A percentile compares a stretch with the other conserved stretches of the same genome.
phyloP scores from a whole-genome alignment of 1,140 invertebrate genomes.

The Drosophila elegans region DNA sequence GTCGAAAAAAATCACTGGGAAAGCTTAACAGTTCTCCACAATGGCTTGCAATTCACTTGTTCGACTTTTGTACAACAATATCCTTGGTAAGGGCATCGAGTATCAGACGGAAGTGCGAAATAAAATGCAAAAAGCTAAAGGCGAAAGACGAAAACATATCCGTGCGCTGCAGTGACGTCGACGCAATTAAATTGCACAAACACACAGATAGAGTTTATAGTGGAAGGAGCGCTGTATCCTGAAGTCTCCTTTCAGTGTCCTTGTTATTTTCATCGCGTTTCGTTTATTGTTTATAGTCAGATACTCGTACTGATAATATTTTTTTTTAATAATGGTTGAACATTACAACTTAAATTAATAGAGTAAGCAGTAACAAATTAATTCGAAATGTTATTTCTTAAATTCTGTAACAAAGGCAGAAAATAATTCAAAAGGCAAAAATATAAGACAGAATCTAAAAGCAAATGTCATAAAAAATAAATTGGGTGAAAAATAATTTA shows the following conservation, averaged over 20 bases:
- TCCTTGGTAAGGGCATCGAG: background rate
- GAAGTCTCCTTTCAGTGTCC: conserved; percentile 19
- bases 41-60: background rate
- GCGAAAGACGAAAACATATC: conserved; percentile 22
- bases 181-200: conserved; percentile 56
- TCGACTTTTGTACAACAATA: conserved; percentile 1
- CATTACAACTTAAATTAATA: background rate
- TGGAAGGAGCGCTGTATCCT: conserved; percentile 13
- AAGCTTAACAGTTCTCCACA: no score
- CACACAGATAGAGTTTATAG: background rate
- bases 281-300: conserved; percentile 1
- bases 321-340: background rate
- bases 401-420: no score
- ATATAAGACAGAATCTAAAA: background rate
- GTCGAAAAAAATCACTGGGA: no score
- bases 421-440: background rate
- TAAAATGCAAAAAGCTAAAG: conserved; percentile 20
- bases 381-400: no score
- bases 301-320: background rate
- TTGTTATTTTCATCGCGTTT: conserved; percentile 1
- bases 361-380: no score
- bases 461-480: no score
- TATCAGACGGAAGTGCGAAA: conserved; percentile 9
- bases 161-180: conserved; percentile 38
- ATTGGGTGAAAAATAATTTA: no score